Percentiles rank a stretch among this genome's conserved stretches.
These are phyloP conservation scores for Parauchenoglanis punctatus DNA, from an alignment of 2,797 vertebrate genomes.

Conservation along the genomic window DNA sequence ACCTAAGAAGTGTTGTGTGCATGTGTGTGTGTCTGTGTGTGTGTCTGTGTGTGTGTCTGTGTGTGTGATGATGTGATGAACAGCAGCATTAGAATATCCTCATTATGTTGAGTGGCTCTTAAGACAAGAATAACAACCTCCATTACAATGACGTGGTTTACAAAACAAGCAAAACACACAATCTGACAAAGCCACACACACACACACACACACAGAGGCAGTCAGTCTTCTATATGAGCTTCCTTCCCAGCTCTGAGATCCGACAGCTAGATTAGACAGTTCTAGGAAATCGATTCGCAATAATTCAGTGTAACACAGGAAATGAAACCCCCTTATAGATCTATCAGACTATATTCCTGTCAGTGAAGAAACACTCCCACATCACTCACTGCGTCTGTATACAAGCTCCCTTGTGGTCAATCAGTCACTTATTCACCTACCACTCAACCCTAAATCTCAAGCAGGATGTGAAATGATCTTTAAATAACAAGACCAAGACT, in stretches of 20 bases:
- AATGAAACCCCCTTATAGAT: not conserved
- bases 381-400: not conserved
- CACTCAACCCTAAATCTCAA: not conserved
- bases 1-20: not conserved
- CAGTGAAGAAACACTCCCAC: conserved; percentile 11
- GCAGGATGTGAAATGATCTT: conserved; percentile 1
- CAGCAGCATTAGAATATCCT: conserved; percentile 35
- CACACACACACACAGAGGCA: not conserved
- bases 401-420: not conserved
- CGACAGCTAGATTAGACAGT: conserved; percentile 7
- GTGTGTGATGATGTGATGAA: conserved; percentile 32
- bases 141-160: conserved; percentile 24
- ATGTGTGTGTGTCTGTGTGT: not conserved
- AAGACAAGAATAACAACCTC: conserved; percentile 25
- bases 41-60: conserved; percentile 4
- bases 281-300: conserved; percentile 8
- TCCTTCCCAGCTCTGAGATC: conserved; percentile 11
- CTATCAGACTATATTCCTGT: conserved; percentile 9
- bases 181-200: not conserved
- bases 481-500: not conserved
- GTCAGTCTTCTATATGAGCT: not conserved
- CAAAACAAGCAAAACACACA: conserved; percentile 12
- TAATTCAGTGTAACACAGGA: conserved; percentile 25
- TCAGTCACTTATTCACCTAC: conserved; percentile 21
- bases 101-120: conserved; percentile 30